These are phyloP conservation scores for Lacanobia oleracea DNA, from an alignment of 2,888 invertebrate genomes.

Conservation along the genomic window DNA sequence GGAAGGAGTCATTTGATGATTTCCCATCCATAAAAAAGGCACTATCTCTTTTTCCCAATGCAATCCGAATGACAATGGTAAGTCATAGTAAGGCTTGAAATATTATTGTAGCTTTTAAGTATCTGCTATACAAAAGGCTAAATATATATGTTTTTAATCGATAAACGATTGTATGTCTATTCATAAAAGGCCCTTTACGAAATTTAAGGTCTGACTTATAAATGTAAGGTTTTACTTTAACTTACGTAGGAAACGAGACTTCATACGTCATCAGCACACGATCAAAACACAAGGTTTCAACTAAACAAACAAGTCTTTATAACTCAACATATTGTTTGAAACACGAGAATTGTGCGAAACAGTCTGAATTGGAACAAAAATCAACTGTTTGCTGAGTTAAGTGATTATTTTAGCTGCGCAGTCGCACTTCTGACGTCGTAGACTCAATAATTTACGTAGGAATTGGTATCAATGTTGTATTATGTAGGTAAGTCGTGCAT, in stretches of 20 bases:
- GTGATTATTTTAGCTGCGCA: slow-evolving; percentile 44
- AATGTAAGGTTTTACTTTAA: neutral
- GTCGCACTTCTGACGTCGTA: slow-evolving; percentile 44
- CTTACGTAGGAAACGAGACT: slow-evolving; percentile 9
- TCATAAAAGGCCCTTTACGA: too few relatives aligned
- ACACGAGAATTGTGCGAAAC: slow-evolving; percentile 33
- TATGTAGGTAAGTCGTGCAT: slow-evolving; percentile 41
- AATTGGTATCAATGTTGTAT: slow-evolving; percentile 24
- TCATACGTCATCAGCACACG: slow-evolving; percentile 20
- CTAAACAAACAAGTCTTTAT: slow-evolving; percentile 39
- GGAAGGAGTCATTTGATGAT: too few relatives aligned
- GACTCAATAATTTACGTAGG: slow-evolving; percentile 44
- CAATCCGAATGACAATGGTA: too few relatives aligned
- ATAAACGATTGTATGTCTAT: too few relatives aligned
- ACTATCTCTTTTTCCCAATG: too few relatives aligned
- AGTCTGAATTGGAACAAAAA: slow-evolving; percentile 43
- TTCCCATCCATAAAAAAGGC: too few relatives aligned
- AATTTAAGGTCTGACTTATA: neutral
- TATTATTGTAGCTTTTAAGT: too few relatives aligned
- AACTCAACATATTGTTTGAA: slow-evolving; percentile 31
- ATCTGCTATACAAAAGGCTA: too few relatives aligned
- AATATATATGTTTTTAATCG: too few relatives aligned
- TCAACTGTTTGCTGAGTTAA: slow-evolving; percentile 39
- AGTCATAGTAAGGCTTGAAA: too few relatives aligned
- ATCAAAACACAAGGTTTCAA: slow-evolving; percentile 34